Evolutionary conservation across 2,888 invertebrate species (phyloP), one percentile per base, ranked within the genome.

Genomic region (Melanchra persicariae): DNA sequence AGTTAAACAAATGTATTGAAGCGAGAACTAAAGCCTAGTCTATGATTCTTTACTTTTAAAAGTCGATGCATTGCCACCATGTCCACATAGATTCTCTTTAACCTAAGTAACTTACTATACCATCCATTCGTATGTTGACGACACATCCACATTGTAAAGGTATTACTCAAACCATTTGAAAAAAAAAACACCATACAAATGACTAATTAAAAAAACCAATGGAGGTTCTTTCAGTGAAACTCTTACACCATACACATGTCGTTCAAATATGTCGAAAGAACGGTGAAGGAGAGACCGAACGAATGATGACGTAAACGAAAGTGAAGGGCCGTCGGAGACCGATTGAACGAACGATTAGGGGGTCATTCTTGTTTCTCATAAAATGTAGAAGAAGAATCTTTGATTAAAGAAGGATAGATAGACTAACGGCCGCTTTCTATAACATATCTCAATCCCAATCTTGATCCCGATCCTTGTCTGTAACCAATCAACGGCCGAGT

Each of bases 271-370:
- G 24, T 77, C 70, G 82, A 77, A 82, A 80, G 83, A 82, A 63
- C 64, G 66, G 57, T 71, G 69, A 70, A 79, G 58, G 66, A 76
- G 77, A 70, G 74, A 79, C 37, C 57, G 69, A 74, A 79, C 37
- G 71, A 67, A 81, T 54, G 58, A 72, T 79, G 79, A 72, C 69
- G 77, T 30, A 83, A 82, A 77, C 30, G 68, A 74, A 83, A 77
- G 82, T 80, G 70, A 82, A 74, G 79, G 73, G 70, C 72, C 64
- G 70, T 74, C 77, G 62, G 77, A 81, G 73, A 77, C 40, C 63
- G 66, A 63, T 24, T 61, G n/a, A 57, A 54, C 8, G 59, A 60
- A 58, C 19, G 24, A 24, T 6, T 5, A 49, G 49, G 12, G 22
- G 2, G 22, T 10, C 49, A 10, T 22, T 49, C 22, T 49, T 22